Percentiles rank a stretch among this genome's conserved stretches.
Conservation (phyloP, 2,888 invertebrate species). For the Aricia artaxerxes region DNA sequence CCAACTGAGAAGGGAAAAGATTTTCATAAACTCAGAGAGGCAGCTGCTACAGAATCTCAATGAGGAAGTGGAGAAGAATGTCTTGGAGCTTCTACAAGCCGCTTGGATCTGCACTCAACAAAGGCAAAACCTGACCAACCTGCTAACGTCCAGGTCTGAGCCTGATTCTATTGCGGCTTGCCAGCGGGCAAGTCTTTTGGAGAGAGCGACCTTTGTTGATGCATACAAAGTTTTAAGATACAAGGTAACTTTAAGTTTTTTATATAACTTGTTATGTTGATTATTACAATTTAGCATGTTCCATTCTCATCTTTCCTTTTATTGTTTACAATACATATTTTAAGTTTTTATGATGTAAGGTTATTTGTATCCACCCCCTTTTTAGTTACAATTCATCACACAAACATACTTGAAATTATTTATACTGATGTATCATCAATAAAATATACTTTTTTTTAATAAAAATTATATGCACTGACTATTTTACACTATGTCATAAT, state of each 20-base stretch:
- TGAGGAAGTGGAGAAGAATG: slow-evolving; percentile 83
- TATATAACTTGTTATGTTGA: background rate
- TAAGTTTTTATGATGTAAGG: background rate
- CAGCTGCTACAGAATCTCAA: slow-evolving; percentile 89
- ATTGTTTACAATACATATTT: background rate
- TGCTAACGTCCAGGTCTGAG: slow-evolving; percentile 87
- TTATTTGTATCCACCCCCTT: slow-evolving; percentile 34
- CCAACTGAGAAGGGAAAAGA: slow-evolving; percentile 90
- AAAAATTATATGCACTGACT: too few species aligned
- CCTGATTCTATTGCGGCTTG: slow-evolving; percentile 89
- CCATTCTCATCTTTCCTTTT: background rate
- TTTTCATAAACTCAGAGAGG: slow-evolving; percentile 93
- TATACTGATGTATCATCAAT: too few species aligned
- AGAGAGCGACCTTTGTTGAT: slow-evolving; percentile 84
- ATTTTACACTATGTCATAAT: too few species aligned
- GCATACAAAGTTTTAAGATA: slow-evolving; percentile 91
- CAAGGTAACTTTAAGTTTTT: slow-evolving; percentile 79
- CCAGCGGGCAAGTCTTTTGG: slow-evolving; percentile 77
- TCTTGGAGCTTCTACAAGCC: slow-evolving; percentile 82
- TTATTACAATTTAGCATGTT: background rate
- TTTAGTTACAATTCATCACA: slow-evolving; percentile 15
- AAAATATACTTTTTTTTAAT: too few species aligned
- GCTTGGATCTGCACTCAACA: slow-evolving; percentile 95
- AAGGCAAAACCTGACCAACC: slow-evolving; percentile 87
- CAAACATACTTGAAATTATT: background rate